phyloP scores from a whole-genome alignment of 2,888 invertebrate genomes.

The Notocelia uddmanniana region DNA sequence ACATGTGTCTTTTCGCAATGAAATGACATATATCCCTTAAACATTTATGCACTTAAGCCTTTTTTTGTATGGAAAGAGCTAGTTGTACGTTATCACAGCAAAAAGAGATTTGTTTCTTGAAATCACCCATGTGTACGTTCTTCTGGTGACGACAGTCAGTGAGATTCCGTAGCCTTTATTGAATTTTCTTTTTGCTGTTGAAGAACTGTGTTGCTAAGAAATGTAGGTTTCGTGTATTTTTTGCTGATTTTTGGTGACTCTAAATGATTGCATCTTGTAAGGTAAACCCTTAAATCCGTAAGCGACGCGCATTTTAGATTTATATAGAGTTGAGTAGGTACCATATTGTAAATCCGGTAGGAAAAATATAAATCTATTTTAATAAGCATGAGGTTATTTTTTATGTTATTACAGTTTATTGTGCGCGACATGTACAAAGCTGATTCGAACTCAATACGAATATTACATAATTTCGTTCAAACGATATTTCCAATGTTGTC shows the following conservation, averaged over 20 bases:
- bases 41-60: background rate
- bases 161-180: constrained; percentile 37
- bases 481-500: no score
- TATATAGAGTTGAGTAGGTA: no score
- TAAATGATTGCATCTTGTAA: no score
- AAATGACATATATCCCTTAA: background rate
- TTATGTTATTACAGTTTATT: no score
- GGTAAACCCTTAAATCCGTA: no score
- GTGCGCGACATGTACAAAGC: no score
- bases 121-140: constrained; percentile 5
- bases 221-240: background rate
- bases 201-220: background rate
- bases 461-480: no score
- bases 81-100: background rate
- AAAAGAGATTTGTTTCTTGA: background rate
- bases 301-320: no score
- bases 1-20: background rate
- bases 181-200: constrained; percentile 41
- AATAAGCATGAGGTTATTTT: no score
- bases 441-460: no score
- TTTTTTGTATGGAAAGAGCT: background rate
- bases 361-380: no score
- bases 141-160: background rate
- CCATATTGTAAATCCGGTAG: no score
- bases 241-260: background rate